phyloP scores from a whole-genome alignment of 2,113 vertebrate genomes.

The Scomber colias region DNA sequence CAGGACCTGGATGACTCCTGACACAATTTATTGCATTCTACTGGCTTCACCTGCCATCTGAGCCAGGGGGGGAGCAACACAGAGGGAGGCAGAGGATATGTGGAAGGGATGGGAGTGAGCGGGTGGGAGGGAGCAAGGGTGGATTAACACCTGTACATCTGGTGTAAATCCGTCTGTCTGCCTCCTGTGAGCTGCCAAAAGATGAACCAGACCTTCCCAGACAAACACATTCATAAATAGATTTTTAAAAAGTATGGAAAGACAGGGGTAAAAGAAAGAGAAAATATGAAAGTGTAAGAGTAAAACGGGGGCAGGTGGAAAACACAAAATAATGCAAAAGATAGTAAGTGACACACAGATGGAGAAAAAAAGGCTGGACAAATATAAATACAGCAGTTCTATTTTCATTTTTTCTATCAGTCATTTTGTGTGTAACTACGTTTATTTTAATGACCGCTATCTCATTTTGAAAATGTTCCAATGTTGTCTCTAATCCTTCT shows the following conservation, averaged over 20 bases:
- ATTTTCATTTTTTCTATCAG: not conserved
- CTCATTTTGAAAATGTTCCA: not conserved
- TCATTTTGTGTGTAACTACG: not conserved
- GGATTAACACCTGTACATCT: slow-evolving; percentile 46
- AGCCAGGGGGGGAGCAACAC: not conserved
- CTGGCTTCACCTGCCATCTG: not conserved
- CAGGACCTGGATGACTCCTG: not conserved
- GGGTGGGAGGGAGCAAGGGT: not conserved
- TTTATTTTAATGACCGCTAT: too few relatives aligned
- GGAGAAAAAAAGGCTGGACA: too few relatives aligned
- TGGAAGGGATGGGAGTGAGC: not conserved
- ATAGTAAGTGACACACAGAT: too few relatives aligned
- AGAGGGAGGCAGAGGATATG: not conserved
- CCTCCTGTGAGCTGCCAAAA: slow-evolving; percentile 26
- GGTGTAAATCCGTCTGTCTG: slow-evolving; percentile 24
- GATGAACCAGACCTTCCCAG: slow-evolving; percentile 31
- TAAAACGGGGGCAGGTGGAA: not conserved
- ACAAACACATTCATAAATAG: slow-evolving; percentile 7
- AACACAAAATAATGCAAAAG: not conserved
- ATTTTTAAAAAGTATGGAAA: not conserved
- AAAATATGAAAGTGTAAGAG: not conserved
- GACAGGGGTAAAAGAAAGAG: not conserved
- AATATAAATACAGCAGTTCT: too few relatives aligned
- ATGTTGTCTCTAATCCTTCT: not conserved
- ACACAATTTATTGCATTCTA: not conserved